Evolutionary conservation across 2,113 vertebrate genomes (phyloP).

Genomic region (Hymenochirus boettgeri): DNA sequence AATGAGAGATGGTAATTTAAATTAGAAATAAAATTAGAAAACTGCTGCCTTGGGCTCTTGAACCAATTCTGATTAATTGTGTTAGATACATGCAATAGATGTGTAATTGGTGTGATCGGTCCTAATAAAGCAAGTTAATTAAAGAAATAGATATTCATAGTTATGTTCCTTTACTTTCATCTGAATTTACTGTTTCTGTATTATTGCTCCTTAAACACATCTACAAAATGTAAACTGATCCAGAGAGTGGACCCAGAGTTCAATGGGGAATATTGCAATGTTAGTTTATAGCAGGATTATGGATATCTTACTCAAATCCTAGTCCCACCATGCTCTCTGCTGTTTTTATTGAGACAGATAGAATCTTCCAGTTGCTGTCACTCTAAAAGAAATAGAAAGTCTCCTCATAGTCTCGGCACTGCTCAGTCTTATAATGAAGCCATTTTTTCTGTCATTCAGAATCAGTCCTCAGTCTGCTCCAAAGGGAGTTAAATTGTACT

Average conservation of each 20-base stretch:
- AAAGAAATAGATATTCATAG: too few relatives aligned
- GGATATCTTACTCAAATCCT: not conserved
- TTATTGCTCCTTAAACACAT: not conserved
- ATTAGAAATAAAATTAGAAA: not conserved
- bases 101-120: not conserved
- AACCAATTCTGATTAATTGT: not conserved
- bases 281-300: not conserved
- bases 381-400: not conserved
- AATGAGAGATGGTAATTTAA: not conserved
- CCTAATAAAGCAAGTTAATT: too few relatives aligned
- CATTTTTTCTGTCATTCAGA: not conserved
- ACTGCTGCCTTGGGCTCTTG: not conserved
- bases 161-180: too few relatives aligned
- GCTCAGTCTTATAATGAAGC: conserved; percentile 3
- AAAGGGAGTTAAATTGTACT: not conserved
- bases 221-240: not conserved
- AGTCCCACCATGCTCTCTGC: not conserved
- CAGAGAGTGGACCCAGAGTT: not conserved
- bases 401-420: conserved; percentile 1
- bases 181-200: too few relatives aligned
- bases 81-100: not conserved
- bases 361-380: not conserved
- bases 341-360: conserved; percentile 11
- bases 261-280: not conserved
- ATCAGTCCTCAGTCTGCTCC: not conserved